Conservation (phyloP, 2,888 invertebrate genomes). For the Diplolepis rosae region DNA sequence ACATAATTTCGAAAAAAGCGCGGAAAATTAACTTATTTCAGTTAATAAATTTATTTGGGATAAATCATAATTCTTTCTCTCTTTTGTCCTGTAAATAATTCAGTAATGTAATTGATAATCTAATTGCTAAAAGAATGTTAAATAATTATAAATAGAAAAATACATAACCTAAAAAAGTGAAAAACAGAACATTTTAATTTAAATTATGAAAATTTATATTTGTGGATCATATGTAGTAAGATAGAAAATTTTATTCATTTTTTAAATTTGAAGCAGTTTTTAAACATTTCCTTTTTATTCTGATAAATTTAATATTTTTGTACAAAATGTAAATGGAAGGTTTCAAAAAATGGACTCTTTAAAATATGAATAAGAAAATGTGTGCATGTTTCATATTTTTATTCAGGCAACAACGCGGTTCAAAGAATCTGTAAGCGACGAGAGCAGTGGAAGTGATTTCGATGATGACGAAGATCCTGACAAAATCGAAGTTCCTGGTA, state of each 20-base stretch:
- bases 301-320: too few species aligned
- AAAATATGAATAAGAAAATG: neutral
- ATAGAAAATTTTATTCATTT: neutral
- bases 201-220: neutral
- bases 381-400: too few species aligned
- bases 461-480: slow-evolving; percentile 94
- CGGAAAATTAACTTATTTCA: neutral
- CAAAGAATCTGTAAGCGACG: slow-evolving; percentile 74
- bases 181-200: neutral
- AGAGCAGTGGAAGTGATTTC: slow-evolving; percentile 81
- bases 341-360: too few species aligned
- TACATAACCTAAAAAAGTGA: neutral
- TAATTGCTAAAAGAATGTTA: neutral
- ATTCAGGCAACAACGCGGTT: slow-evolving; percentile 60
- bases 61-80: too few species aligned
- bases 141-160: neutral
- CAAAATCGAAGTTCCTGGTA: slow-evolving; percentile 92
- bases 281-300: too few species aligned
- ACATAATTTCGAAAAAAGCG: neutral
- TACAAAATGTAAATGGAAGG: too few species aligned
- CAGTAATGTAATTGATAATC: neutral
- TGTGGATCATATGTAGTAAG: neutral
- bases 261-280: too few species aligned
- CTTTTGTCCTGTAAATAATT: neutral
- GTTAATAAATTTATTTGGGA: neutral